Conservation (phyloP, 2,113 vertebrate genomes). For the Paradoxurus hermaphroditus region DNA sequence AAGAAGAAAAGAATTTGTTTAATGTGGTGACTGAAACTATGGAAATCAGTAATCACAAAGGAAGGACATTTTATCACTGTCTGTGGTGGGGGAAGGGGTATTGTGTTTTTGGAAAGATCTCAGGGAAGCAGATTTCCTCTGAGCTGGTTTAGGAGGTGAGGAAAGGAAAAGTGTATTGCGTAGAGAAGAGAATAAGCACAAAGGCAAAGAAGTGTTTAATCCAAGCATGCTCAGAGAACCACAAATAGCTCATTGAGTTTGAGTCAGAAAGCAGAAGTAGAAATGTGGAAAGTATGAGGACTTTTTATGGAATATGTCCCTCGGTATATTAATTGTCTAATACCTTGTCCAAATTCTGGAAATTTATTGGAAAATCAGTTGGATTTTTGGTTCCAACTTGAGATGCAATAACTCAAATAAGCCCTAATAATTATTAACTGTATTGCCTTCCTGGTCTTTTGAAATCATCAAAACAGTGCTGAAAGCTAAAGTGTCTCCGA, state of each 20-base stretch:
- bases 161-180: too few relatives aligned
- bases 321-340: not conserved
- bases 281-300: not conserved
- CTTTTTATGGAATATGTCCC: not conserved
- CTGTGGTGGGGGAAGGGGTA: not conserved
- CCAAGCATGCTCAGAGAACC: fast-evolving
- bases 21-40: not conserved
- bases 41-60: not conserved
- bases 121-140: not conserved
- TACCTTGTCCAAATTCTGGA: not conserved
- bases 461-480: not conserved
- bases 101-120: not conserved
- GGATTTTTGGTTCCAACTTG: not conserved
- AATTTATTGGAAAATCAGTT: not conserved
- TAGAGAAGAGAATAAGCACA: too few relatives aligned
- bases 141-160: not conserved
- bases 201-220: too few relatives aligned
- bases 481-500: not conserved
- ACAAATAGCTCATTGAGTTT: not conserved
- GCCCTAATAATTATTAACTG: not conserved
- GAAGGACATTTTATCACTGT: not conserved
- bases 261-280: not conserved
- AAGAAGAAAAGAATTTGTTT: not conserved
- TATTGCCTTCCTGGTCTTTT: not conserved
- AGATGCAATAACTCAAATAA: not conserved